Conservation (phyloP, 2,113 vertebrate species). For the Anarhynchus alexandrinus region DNA sequence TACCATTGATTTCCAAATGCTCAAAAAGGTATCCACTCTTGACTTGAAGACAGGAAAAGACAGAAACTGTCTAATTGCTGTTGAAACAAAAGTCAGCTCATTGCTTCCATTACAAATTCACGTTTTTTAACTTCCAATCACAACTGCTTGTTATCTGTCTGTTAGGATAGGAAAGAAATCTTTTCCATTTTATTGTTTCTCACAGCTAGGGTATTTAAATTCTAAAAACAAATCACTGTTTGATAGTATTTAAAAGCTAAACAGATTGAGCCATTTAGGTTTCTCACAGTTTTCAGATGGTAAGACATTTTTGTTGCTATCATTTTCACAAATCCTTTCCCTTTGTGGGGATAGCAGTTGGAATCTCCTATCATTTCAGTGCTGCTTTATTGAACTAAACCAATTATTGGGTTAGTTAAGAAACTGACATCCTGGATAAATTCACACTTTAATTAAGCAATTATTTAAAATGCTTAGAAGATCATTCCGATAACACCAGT, state of each 20-base stretch:
- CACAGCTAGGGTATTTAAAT: neutral
- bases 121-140: neutral
- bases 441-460: neutral
- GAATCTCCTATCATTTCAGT: neutral
- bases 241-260: neutral
- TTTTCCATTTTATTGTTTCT: neutral
- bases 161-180: neutral
- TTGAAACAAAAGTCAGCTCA: neutral
- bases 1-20: neutral
- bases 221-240: neutral
- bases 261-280: neutral
- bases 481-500: neutral
- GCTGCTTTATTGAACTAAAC: neutral
- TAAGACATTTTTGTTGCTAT: neutral
- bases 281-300: conserved; percentile 17
- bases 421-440: neutral
- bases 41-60: neutral
- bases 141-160: neutral
- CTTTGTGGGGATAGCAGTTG: neutral
- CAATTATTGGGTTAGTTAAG: neutral
- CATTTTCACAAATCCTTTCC: neutral
- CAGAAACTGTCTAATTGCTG: neutral
- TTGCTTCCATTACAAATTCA: neutral
- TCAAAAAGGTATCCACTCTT: neutral
- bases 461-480: neutral